Evolutionary conservation across 2,888 invertebrate genomes (phyloP), one percentile per base, ranked within the genome.

Genomic region (Microchrysa polita): DNA sequence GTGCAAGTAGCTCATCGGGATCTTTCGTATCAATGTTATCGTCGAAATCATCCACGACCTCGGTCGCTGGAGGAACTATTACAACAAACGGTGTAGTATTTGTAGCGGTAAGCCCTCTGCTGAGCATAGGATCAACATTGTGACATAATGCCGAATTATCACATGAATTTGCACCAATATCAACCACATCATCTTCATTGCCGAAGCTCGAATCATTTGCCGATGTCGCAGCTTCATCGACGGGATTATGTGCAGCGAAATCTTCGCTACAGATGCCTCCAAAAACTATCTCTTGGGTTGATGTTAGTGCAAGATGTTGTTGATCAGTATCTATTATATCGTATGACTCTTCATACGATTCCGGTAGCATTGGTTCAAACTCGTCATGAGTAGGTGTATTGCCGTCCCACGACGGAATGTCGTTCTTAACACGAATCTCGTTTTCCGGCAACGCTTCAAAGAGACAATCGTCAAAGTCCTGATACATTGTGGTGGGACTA

Each of bases 261-360:
- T 69, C 69, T 42, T 69, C 34, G 1, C 34, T 69, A 1, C 42
- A 55, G 5, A 69, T 55, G 12, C 69, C 69, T 5, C 20, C 69
- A 20, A 69, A 34, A 14, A 69, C 40, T 5, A 60, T 23, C 40
- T 69, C 69, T n/a, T 69, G 69, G 12, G 69, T 69, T 40, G 57
- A 53, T 34, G 69, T 34, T 20, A 69, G 23, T 16, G 34, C 27
- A 18, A 55, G 52, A n/a, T n/a, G n/a, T 9, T 44, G 34, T 9
- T 55, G 16, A 9, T 67, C 20, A 12, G 18, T 14, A 42, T 69
- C 18, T 14, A 20, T 55, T 4, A 57, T 40, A 18, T 55, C 20
- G 34, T 34, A 69, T 7, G 69, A 57, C n/a, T 69, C 57, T 42
- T 69, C 69, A 40, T 1, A 7, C 22, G 44, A 44, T 44, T 48